Base-by-base conservation (phyloP, 2,797 vertebrate genomes). In the Pangasius krempfi region DNA sequence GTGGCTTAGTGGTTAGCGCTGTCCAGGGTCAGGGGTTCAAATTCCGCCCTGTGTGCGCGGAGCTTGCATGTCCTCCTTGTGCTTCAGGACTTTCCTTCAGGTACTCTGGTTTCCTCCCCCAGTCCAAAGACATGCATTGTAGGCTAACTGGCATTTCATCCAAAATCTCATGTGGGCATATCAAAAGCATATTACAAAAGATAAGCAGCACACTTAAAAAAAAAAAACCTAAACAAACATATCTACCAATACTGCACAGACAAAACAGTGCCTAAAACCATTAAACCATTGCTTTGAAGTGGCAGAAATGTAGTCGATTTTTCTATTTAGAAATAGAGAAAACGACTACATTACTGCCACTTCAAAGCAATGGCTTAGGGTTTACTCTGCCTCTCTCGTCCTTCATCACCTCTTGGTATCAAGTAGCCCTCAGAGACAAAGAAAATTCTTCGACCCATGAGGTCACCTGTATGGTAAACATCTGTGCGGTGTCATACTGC, bases 391-490 rank as follows among this genome's bases (percentile, higher is more conserved):
- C 47, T 54, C 18, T 47, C 78, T 86, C 64, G 56, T 78, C 84
- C 79, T 85, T 88, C 58, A 88, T 91, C 85, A 84, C 52, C 75
- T 58, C 84, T 86, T 86, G 9, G 87, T 84, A 81, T 87, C 18
- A 30, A 90, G 89, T 81, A 90, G 90, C 90, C 64, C 84, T 93
- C 87, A 91, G 58, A 85, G 89, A 91, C 90, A 93, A 79, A 87
- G 85, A 85, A 91, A 93, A 95, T 95, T 95, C 95, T 92, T 93
- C 81, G 54, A 88, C 72, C 93, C 91, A 91, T 95, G 90, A 95
- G 93, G 91, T 95, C 93, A 95, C 93, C 91, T 95, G 94, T 92
- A 92, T 93, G 92, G 92, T 93, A 94, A 94, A 94, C 94, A 94
- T 89, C 92, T 94, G 93, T 92, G 90, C 82, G 37, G 54, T 60